phyloP scores from a whole-genome alignment of 2,113 vertebrate species.

The Perca flavescens region DNA sequence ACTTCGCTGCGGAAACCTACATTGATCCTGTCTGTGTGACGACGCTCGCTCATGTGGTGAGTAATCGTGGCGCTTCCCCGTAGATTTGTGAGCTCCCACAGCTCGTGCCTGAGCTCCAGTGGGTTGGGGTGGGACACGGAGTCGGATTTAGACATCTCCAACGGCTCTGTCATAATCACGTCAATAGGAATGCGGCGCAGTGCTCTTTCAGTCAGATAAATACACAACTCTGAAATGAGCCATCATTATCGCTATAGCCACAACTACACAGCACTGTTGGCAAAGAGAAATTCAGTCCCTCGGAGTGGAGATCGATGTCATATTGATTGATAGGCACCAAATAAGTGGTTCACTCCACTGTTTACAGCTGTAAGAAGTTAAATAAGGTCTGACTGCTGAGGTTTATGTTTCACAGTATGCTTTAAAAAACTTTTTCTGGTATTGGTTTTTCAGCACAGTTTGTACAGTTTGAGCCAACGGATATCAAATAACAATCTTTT shows the following conservation, averaged over 20 bases:
- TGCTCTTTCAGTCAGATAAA: constrained; percentile 33
- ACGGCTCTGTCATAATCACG: constrained; percentile 20
- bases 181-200: constrained; percentile 13
- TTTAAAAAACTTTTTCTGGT: no score
- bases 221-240: constrained; percentile 36
- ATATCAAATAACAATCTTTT: no score
- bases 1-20: constrained; percentile 3
- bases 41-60: constrained; percentile 44
- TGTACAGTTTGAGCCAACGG: no score
- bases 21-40: constrained; percentile 39
- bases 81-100: not conserved
- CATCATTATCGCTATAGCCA: constrained; percentile 10
- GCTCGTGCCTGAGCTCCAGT: constrained; percentile 13
- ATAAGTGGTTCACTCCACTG: constrained; percentile 50
- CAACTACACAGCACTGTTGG: constrained; percentile 38
- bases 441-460: no score
- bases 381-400: constrained; percentile 23
- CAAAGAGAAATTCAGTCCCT: constrained; percentile 34
- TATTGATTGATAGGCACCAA: constrained; percentile 60
- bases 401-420: constrained; percentile 21
- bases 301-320: constrained; percentile 54
- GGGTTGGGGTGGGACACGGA: constrained; percentile 4
- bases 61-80: not conserved
- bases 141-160: constrained; percentile 24
- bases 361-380: constrained; percentile 56